Evolutionary conservation across 2,113 vertebrate genomes (phyloP).

Genomic region (Octodon degus): DNA sequence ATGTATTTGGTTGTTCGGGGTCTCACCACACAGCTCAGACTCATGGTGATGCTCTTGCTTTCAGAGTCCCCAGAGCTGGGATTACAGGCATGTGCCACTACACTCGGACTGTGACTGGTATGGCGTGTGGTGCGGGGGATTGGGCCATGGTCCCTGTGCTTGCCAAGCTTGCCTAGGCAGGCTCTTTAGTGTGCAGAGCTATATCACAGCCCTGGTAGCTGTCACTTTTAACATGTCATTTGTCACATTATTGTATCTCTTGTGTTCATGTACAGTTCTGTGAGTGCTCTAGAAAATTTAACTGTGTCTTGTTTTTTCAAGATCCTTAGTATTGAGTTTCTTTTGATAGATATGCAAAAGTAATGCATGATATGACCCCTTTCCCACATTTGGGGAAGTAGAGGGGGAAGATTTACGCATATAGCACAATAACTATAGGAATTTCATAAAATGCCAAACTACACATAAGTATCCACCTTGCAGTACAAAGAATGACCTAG

Average conservation of each 20-base stretch:
- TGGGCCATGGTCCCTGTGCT: too few relatives aligned
- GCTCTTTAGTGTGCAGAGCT: too few relatives aligned
- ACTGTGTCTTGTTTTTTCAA: neutral
- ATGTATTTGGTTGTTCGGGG: too few relatives aligned
- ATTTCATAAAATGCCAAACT: neutral
- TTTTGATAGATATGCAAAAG: neutral
- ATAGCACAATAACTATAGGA: neutral
- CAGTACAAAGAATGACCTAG: neutral
- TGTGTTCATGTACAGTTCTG: neutral
- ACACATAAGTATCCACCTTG: neutral
- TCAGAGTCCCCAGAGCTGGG: too few relatives aligned
- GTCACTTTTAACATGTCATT: neutral
- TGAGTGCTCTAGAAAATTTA: neutral
- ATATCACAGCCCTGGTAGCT: neutral
- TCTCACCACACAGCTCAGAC: too few relatives aligned
- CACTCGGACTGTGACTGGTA: too few relatives aligned
- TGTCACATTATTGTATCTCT: too few relatives aligned
- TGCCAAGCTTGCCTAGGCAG: too few relatives aligned
- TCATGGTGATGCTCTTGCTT: too few relatives aligned
- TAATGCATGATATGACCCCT: neutral
- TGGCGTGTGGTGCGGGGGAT: too few relatives aligned
- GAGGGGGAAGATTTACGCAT: neutral
- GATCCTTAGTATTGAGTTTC: neutral
- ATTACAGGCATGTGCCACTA: too few relatives aligned
- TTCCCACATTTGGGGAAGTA: neutral